Evolutionary conservation across 2,113 vertebrate species (phyloP), one percentile per base, ranked within the genome.

Genomic region (Pagrus major): DNA sequence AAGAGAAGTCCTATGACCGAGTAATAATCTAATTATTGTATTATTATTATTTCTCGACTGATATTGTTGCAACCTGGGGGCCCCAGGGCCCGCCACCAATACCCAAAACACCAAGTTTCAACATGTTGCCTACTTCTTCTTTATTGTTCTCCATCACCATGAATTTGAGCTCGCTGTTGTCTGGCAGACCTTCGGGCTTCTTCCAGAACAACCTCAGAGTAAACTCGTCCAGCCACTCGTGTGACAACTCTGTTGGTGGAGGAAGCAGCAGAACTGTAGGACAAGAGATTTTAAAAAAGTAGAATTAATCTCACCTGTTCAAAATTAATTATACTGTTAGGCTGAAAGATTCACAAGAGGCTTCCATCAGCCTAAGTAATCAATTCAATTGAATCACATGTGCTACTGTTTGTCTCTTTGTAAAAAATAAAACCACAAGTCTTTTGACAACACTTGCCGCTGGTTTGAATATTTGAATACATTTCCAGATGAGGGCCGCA

Each of bases 241-340:
- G 55, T 0, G 3, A 35, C 20, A 87, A 33, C 0, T 11, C 12
- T 0, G 37, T 54, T 0, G 87, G 91, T 5, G 78, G 60, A 31
- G 85, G 81, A 14, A n/a, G n/a, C 71, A 71, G n/a, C 1, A 0
- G 2, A 39, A 23, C 93, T 94, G 71, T 23, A 9, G 46, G 60
- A 21, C 0, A 2, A 58, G 37, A 51, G 25, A 21, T 25, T 5
- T 9, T 6, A 12, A 3, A 29, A 56, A 29, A 3, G 4, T 31
- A 4, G 2, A 27, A 29, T 20, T 5, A 15, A 3, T 39, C 8
- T 10, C 27, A 35, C 9, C 46, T 31, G 31, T 41, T 35, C 7
- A 27, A 9, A 46, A 9, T 12, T 3, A 42, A 70, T 4, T 6
- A 15, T 16, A n/a, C 31, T n/a, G 29, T 63, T 3, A 7, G 35